Evolutionary conservation across 2,888 invertebrate species (phyloP).

Genomic region (Lucinisca nassula): DNA sequence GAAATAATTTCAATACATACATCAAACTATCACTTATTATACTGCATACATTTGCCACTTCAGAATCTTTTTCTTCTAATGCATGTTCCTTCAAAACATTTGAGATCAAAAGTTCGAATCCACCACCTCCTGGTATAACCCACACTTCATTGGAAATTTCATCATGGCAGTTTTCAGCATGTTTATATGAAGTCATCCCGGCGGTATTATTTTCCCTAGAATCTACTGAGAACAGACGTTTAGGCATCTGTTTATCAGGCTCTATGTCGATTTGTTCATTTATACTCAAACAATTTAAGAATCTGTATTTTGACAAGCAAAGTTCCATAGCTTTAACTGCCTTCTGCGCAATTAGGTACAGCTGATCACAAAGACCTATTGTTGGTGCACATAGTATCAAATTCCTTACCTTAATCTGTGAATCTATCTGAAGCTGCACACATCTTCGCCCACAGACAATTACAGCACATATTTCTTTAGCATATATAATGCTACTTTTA

Average conservation of each 20-base stretch:
- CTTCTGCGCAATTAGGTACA: slow-evolving; percentile 55
- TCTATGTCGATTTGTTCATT: too few relatives aligned
- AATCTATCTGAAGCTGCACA: slow-evolving; percentile 34
- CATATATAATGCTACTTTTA: slow-evolving; percentile 25
- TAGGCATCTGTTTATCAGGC: too few relatives aligned
- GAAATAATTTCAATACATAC: slow-evolving; percentile 31
- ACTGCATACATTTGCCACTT: slow-evolving; percentile 31
- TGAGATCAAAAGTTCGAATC: slow-evolving; percentile 70
- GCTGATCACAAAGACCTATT: slow-evolving; percentile 69
- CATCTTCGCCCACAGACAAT: slow-evolving; percentile 53
- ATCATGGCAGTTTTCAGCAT: too few relatives aligned
- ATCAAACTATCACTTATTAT: slow-evolving; percentile 34
- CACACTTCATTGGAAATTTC: too few relatives aligned
- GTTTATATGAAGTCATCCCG: too few relatives aligned
- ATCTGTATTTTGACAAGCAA: too few relatives aligned
- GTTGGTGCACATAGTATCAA: slow-evolving; percentile 72
- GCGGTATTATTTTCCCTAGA: too few relatives aligned
- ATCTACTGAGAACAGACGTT: too few relatives aligned
- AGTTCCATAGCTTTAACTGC: slow-evolving; percentile 59
- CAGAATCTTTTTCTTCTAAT: background rate
- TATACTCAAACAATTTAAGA: too few relatives aligned
- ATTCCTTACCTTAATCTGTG: slow-evolving; percentile 33
- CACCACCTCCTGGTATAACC: slow-evolving; percentile 51
- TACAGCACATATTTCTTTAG: slow-evolving; percentile 18
- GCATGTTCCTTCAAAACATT: slow-evolving; percentile 34